Evolutionary conservation across 2,797 vertebrate species (phyloP), one percentile per base, ranked within the genome.

Genomic region (Poeciliopsis presidionis): DNA sequence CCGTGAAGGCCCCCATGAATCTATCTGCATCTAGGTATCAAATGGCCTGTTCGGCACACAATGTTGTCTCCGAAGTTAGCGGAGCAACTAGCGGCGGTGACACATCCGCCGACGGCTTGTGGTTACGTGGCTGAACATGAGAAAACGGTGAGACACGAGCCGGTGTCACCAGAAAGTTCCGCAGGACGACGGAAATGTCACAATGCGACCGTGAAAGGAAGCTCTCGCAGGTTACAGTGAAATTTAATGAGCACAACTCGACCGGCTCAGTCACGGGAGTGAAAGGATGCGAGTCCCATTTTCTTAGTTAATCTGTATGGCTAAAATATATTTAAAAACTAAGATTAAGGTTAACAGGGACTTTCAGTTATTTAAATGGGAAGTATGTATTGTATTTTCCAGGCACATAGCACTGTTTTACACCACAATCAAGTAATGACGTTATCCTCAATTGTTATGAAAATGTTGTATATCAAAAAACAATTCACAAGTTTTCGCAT

Each of bases 21-120:
- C 88, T 75, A 82, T 84, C 87, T 25, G 36, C 84, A 88, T 92
- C 83, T 51, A 22, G 86, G 91, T 88, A 93, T 77, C 5, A 22
- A 75, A 79, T 78, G n/a, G 13, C 80, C 83, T 74, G 53, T 36
- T 51, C 1, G 2, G 74, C 65, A 74, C 80, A 87, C 79, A 75
- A 18, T 14, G 72, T 86, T 69, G 79, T 85, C 83, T 80, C 47
- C 67, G 49, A 83, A 87, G 90, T 83, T 83, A 74, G 77, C 39
- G 51, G 65, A 33, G 74, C 79, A 81, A 74, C 74, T 80, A 63
- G 70, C 81, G 71, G 45, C 73, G 49, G 76, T 82, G 84, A 87
- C 84, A 84, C 75, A 79, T 82, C 74, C 30, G n/a, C 77, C 30
- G 72, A 84, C 74, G 81, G 73, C 87, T 86, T 89, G 83, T 71